Base-by-base conservation (phyloP, 2,113 vertebrate species). In the Gallinago paraguaiae region DNA sequence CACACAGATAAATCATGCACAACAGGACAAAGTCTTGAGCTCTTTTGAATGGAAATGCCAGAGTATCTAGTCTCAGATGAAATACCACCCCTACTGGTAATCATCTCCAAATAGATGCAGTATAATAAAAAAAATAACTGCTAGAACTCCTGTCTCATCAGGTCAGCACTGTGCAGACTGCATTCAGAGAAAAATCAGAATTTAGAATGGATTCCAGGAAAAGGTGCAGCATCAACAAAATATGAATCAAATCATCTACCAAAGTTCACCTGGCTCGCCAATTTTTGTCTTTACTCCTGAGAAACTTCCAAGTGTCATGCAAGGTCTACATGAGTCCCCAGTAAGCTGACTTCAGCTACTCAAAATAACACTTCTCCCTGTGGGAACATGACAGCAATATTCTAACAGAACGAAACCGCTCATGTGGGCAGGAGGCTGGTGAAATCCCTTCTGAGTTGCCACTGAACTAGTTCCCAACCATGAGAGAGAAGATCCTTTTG, bases 371-470 rank as follows among this genome's bases (percentile, higher is more conserved):
- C 22, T 54, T 46, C 13, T 86, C 83, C 46, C n/a, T 17, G 13
- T 5, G 59, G 5, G 37, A 74, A 8, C 77, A 57, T 7, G n/a
- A 78, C 28, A 61, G 18, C 5, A 25, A 63, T 11, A 20, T 8
- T 43, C 3, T 31, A 82, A 41, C 30, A 67, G 54, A 77, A 82
- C 0, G 0, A 22, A 74, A 69, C 12, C 53, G 59, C 7, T 24
- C n/a, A 59, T 4, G 0, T 11, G 33, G 48, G 63, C 43, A 70
- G 37, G 11, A 72, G 33, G 24, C 15, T 56, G 31, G 16, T 22
- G 17, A 89, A 88, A 20, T 15, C 3, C 23, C 37, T 53, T 28
- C 11, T 0, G 0, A 76, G 30, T 1, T 65, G 9, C 2, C 43
- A 61, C 18, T 51, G 54, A 90, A 74, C 18, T 28, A 65, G 15